Evolutionary conservation across 2,888 invertebrate species (phyloP), one percentile per base, ranked within the genome.

Genomic region (Nudaria mundana): DNA sequence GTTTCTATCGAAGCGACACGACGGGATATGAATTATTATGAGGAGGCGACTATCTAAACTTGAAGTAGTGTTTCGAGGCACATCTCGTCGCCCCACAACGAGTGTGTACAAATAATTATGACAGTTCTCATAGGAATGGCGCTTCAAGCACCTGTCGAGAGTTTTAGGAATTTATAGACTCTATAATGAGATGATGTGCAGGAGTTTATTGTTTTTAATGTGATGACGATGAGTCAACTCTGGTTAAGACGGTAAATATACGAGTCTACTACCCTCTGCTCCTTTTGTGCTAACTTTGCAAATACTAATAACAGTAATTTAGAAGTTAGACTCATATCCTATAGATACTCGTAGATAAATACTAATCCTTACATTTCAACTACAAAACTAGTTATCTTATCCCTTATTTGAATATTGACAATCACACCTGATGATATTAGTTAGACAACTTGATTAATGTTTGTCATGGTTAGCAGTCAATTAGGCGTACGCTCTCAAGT

Each of bases 31-130:
- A 80, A 75, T 76, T 76, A 76, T 76, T 70, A 75, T 70, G 69
- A 66, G 72, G 62, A 66, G 63, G 22, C 51, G 55, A 65, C 66
- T 68, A 74, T 78, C 71, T 76, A 69, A 77, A 77, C 66, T 70
- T 75, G 69, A 74, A 81, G 79, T 72, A 71, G 66, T 71, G 71
- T 75, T 75, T 75, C 68, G 66, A 76, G 63, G 62, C 64, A 59
- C 66, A 68, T 65, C 66, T 69, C 62, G 51, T 56, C 58, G 60
- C 65, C 60, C 61, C 55, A 53, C 58, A 56, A 56, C 60, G 30
- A 55, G 46, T 69, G 67, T 73, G 68, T 73, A 79, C 75, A 78
- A 76, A 81, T 81, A 80, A 81, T 78, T 80, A 79, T 77, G 76
- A 76, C 77, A 75, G 75, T 79, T 78, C 81, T 77, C 76, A 78